phyloP scores from a whole-genome alignment of 2,888 invertebrate genomes.

The Drosophila nigritarsus region DNA sequence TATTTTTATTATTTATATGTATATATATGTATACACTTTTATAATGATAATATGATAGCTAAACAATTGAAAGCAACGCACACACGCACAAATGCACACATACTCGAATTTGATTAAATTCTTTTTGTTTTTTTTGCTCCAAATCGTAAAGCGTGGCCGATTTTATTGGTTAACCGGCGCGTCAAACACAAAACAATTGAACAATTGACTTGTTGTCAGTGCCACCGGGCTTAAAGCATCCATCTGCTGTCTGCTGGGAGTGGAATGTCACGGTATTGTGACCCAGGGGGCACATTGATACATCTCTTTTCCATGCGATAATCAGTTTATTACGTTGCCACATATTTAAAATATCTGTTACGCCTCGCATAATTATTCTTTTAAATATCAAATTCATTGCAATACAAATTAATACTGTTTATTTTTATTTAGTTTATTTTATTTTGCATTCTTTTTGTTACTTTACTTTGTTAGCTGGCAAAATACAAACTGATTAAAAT shows the following conservation, averaged over 20 bases:
- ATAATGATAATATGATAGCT: conserved; percentile 35
- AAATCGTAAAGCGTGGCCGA: conserved; percentile 69
- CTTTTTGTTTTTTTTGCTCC: conserved; percentile 20
- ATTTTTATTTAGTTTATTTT: background rate
- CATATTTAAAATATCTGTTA: conserved; percentile 33
- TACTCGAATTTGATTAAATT: conserved; percentile 43
- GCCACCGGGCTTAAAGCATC: conserved; percentile 10
- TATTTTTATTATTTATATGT: too few relatives aligned
- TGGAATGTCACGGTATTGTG: conserved; percentile 65
- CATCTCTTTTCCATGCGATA: conserved; percentile 25
- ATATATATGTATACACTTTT: background rate
- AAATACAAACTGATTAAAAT: background rate
- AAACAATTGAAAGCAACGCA: conserved; percentile 49
- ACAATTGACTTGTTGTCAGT: conserved; percentile 64
- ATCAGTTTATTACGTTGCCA: conserved; percentile 40
- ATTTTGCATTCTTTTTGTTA: background rate
- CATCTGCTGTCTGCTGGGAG: conserved; percentile 28
- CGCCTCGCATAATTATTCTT: conserved; percentile 25
- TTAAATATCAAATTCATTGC: too few relatives aligned
- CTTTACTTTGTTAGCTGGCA: background rate
- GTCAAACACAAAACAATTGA: conserved; percentile 69
- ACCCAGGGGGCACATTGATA: conserved; percentile 35
- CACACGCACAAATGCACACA: conserved; percentile 9
- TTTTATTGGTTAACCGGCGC: conserved; percentile 70
- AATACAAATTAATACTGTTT: background rate